Evolutionary conservation across 2,113 vertebrate genomes (phyloP), one percentile per base, ranked within the genome.

Genomic region (Embiotoca jacksoni): DNA sequence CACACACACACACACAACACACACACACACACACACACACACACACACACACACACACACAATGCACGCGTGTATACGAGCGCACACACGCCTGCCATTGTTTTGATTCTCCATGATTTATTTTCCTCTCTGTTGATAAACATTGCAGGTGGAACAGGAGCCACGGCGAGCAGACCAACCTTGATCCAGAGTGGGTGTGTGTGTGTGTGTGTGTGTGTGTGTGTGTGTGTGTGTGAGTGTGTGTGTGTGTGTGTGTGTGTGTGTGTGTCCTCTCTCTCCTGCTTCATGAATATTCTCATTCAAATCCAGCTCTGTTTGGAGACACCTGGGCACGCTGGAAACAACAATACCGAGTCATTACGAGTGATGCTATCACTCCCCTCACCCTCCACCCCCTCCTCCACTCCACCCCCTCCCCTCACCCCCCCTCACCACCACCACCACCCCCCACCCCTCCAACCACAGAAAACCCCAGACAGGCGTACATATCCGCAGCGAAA

Each of bases 281-380:
- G 63, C 73, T 61, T 91, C 80, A 84, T 90, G 86, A 87, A 90
- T 90, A 86, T 86, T 88, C 86, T 57, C 80, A 81, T 86, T 89
- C 52, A 85, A 65, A 85, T 78, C 54, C 65, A 60, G 69, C 75
- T 78, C 74, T 65, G 49, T 64, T 76, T 80, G 72, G 62, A 73
- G 63, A 56, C 85, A 89, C 66, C 87, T 87, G 83, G 72, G 66
- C 78, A 75, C 78, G 50, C 82, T 47, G 62, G 62, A 67, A 10
- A 68, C 75, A 76, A 80, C 80, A 87, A 80, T 66, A 69, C 11
- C 6, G 75, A 65, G 71, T 75, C 86, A 75, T 82, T 75, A 68
- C 10, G 39, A 64, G 73, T 0, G 53, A 79, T 71, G 77, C 44
- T 68, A 83, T 88, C 75, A 52, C 70, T 75, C 69, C 1, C 16